Base-by-base conservation (phyloP, 2,888 invertebrate genomes). In the Fragum whitleyi region DNA sequence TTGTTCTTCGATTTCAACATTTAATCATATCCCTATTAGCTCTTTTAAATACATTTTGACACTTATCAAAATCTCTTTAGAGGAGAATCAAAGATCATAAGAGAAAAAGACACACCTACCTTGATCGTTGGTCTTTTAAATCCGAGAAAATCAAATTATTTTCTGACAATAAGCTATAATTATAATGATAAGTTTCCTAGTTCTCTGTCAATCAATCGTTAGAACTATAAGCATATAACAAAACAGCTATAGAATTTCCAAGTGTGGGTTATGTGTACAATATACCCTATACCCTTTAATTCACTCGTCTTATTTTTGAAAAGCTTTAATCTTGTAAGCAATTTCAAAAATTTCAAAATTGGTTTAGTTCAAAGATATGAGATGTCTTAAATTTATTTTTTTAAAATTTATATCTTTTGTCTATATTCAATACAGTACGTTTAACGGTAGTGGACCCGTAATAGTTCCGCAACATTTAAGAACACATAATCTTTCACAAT, bases 201-300 rank as follows among this genome's bases (percentile, higher is more conserved):
- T 47, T 47, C 47, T 36, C 32, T 6, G 32, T 36, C 7, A 47
- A 19, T 61, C 14, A 29, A 61, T 29, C 32, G 32, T 32, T 21
- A 65, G 42, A 23, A 65, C 65, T 65, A n/a, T n/a, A 65, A 23
- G 65, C 26, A 39, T 42, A 42, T 42, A 42, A 65, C 23, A 19
- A 39, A 65, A 65, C 42, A 65, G 42, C 39, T 65, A 42, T 65
- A 65, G 65, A 65, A 65, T 65, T 65, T 42, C 65, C 42, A 1
- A 42, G 65, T 36, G 7, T 16, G 21, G 39, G 21, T 65, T 65
- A 65, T 23, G 42, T 16, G 42, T 42, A 65, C 26, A 65, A 42
- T 42, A 62, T 62, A 62, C 32, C 59, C 26, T 16, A 26, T 9
- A 59, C 59, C 28, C 23, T 59, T 26, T 59, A 29, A 16, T 11